Evolutionary conservation across 2,113 vertebrate species (phyloP), one percentile per base, ranked within the genome.

Genomic region (Axis porcinus): DNA sequence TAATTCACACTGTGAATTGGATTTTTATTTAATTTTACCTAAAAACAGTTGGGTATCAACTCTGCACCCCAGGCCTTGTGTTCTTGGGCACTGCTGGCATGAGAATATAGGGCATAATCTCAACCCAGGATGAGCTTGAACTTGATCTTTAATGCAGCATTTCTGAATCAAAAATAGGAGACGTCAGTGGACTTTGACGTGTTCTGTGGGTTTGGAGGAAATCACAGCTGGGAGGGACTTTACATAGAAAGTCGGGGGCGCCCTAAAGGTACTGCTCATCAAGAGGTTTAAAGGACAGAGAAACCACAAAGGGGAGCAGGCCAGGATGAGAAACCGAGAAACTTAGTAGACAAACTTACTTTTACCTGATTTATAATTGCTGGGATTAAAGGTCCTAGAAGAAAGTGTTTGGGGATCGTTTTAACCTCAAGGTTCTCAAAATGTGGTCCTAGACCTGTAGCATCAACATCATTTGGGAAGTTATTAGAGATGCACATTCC

Each of bases 11-110:
- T 87, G 60, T 70, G n/a, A 14, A 14, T 70, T 95, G 15, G 54
- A 2, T 89, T 89, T 91, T 52, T 88, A 50, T 74, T 78, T 67
- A 86, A 23, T 67, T 94, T 86, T 86, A 67, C 36, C 21, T 94
- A 21, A 89, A 85, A 92, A 11, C 1, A 36, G 9, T 58, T 78
- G 8, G 43, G 3, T 36, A 45, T 16, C 16, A 50, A 9, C 6
- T 45, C 28, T 27, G 23, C n/a, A 25, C 11, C 9, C 28, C 47
- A 79, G 16, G 3, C 0, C 3, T 7, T 15, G 1, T 54, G 12
- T 17, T 23, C 25, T 15, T 55, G 60, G 78, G 23, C 25, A 60
- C 13, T 43, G 27, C 28, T 76, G 64, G 27, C 33, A 33, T 1
- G 36, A 89, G 50, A 92, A 45, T 89, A 30, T 43, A 27, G 3